Evolutionary conservation across 2,113 vertebrate genomes (phyloP).

Genomic region (Trogon surrucura): DNA sequence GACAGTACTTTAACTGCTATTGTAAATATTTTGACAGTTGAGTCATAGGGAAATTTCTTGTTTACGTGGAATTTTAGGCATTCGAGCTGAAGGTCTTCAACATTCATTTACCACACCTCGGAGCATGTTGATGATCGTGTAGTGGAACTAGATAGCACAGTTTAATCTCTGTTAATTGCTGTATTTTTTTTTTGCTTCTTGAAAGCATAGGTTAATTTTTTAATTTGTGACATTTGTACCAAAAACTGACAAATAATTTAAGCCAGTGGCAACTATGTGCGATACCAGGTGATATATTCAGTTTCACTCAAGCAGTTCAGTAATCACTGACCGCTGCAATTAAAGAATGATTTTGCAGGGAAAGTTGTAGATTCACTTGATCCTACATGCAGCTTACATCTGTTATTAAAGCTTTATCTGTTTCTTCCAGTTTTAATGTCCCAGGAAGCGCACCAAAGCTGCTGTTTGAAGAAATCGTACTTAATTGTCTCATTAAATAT

Average conservation of each 20-base stretch:
- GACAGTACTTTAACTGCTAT: slow-evolving; percentile 30
- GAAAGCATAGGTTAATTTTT: neutral
- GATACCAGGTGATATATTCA: neutral
- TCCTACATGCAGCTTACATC: neutral
- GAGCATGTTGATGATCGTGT: neutral
- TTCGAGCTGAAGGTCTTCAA: slow-evolving; percentile 32
- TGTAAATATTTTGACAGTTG: slow-evolving; percentile 53
- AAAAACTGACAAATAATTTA: neutral
- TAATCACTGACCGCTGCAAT: neutral
- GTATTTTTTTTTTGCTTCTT: neutral
- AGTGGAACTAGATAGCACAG: neutral
- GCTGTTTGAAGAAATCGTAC: neutral
- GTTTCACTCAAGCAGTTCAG: neutral
- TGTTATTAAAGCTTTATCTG: neutral
- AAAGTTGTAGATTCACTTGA: neutral
- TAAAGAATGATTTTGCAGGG: neutral
- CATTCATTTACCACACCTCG: slow-evolving; percentile 16
- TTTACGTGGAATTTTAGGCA: slow-evolving; percentile 55
- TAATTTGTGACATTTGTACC: neutral
- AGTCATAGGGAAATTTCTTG: slow-evolving; percentile 55
- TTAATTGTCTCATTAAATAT: neutral
- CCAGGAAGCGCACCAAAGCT: neutral
- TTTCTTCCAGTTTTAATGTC: neutral
- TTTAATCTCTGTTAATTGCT: neutral
- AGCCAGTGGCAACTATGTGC: neutral